Base-by-base conservation (phyloP, 1,140 invertebrate genomes). In the Drosophila oshimai region DNA sequence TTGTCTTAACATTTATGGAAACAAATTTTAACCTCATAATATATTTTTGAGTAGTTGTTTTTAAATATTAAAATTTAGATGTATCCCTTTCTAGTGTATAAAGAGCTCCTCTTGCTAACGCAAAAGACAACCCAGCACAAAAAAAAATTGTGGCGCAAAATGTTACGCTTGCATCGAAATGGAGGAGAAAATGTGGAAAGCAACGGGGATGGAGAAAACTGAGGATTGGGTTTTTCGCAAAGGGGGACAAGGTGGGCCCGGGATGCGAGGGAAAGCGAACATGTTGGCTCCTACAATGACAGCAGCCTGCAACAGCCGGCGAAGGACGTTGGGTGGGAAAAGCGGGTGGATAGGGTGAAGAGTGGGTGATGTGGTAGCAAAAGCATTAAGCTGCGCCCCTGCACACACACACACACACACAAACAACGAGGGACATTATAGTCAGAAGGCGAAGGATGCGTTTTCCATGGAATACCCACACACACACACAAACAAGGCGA, bases 321-420 rank as follows among this genome's bases (percentile, higher is more conserved):
- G 37, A 79, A 76, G 76, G 75, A 87, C 71, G 67, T 53, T 41
- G 53, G 33, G n/a, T 6, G 31, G 24, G 18, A 18, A 60, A 28
- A 37, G 39, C 39, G 15, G 49, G n/a, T 33, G 68, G 4, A 20
- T 55, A 13, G 31, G 39, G 15, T 28, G 37, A 6, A 28, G 26
- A 31, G 24, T 39, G 51, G 20, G 12, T 20, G 28, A 37, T 49
- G 74, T 71, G 79, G 28, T 45, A 67, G 67, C 70, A 74, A 81
- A 87, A 76, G 81, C 76, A 86, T 86, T 86, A 86, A 87, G 81
- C 81, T 84, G 80, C 58, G 6, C 77, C 45, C n/a, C n/a, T n/a
- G n/a, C 68, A 58, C 15, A 37, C 51, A 6, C n/a, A 39, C 45
- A 65, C 57, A 12, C 34, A 75, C 44, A 15, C 71, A 54, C 55